Conservation (phyloP, 2,113 vertebrate genomes). For the Empidonax traillii region DNA sequence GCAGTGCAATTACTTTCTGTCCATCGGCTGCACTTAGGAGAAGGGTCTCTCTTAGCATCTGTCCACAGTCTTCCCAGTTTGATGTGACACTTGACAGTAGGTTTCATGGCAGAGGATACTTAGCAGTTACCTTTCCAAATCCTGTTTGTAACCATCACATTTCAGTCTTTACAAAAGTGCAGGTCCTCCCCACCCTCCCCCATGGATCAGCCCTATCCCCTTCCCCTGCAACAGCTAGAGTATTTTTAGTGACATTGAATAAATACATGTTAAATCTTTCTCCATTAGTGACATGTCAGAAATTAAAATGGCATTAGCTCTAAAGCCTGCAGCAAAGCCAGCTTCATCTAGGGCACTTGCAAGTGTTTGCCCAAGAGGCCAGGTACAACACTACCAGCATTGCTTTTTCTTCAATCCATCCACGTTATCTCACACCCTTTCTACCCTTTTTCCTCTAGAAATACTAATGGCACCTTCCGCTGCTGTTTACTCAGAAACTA, state of each 20-base stretch:
- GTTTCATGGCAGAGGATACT: background rate
- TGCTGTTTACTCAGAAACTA: background rate
- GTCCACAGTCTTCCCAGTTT: background rate
- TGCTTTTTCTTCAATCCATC: background rate
- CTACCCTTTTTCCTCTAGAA: background rate
- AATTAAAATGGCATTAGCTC: slow-evolving; percentile 38
- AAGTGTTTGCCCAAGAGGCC: background rate
- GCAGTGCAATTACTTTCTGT: background rate
- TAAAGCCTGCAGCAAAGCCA: slow-evolving; percentile 26
- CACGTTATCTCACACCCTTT: background rate
- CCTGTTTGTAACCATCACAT: background rate
- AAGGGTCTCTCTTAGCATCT: background rate
- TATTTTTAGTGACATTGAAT: slow-evolving; percentile 45
- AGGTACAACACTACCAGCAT: background rate
- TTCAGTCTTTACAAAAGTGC: background rate
- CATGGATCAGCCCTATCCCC: background rate
- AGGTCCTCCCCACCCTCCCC: background rate
- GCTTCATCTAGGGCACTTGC: background rate
- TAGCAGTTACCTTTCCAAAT: background rate
- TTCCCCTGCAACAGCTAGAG: background rate
- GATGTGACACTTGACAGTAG: slow-evolving; percentile 8
- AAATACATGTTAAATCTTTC: slow-evolving; percentile 31
- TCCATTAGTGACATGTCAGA: slow-evolving; percentile 1
- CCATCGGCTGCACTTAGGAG: background rate
- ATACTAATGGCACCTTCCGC: background rate